Evolutionary conservation across 2,888 invertebrate species (phyloP).

Genomic region (Gortyna flavago): DNA sequence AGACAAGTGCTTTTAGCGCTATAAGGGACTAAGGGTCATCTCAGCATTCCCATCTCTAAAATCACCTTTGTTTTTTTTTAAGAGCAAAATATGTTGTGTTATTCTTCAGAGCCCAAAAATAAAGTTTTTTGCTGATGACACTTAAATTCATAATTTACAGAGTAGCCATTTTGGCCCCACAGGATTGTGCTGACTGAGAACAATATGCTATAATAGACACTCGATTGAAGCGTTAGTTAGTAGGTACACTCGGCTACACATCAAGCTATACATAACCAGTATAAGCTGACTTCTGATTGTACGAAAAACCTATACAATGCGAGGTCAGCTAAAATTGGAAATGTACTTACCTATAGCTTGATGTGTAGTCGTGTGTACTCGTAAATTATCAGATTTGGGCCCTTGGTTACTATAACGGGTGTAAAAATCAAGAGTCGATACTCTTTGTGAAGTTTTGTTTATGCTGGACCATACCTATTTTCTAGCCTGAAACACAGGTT

Average conservation of each 20-base stretch:
- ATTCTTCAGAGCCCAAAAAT: neutral
- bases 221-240: too few species aligned
- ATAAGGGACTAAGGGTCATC: neutral
- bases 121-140: neutral
- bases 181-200: neutral
- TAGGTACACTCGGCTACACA: too few species aligned
- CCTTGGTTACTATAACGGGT: neutral
- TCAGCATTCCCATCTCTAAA: neutral
- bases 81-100: neutral
- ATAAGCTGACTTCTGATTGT: too few species aligned
- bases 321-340: too few species aligned
- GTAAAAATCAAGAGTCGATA: neutral
- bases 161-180: slow-evolving; percentile 1
- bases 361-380: too few species aligned
- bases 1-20: neutral
- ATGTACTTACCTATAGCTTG: too few species aligned
- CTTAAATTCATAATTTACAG: neutral
- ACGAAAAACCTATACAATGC: too few species aligned
- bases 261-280: too few species aligned
- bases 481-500: too few species aligned
- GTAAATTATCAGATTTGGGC: neutral
- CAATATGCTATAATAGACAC: too few species aligned
- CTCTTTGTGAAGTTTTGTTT: too few species aligned
- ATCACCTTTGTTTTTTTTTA: neutral
- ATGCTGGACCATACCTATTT: too few species aligned